Evolutionary conservation across 2,113 vertebrate genomes (phyloP).

Genomic region (Lepisosteus oculatus): DNA sequence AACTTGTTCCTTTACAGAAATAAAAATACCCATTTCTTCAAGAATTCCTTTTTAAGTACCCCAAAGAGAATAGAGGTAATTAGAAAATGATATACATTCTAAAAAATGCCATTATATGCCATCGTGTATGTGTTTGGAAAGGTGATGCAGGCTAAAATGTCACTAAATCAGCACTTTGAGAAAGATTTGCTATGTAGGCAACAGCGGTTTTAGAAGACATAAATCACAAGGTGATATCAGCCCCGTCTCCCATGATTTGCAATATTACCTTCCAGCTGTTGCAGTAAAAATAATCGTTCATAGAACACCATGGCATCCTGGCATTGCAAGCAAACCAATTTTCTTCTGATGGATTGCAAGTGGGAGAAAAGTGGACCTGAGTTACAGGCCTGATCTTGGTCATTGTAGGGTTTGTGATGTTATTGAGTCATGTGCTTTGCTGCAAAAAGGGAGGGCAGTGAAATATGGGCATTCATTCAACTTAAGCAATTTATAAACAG

Average conservation of each 20-base stretch:
- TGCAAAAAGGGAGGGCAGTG: neutral
- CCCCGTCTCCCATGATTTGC: conserved; percentile 48
- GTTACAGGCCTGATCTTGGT: neutral
- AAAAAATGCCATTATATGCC: no score
- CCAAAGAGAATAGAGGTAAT: no score
- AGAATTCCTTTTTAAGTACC: no score
- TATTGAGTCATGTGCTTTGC: neutral
- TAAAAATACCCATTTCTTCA: no score
- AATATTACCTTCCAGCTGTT: conserved; percentile 50
- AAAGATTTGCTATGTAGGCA: neutral
- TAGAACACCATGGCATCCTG: conserved; percentile 48
- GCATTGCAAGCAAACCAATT: conserved; percentile 60
- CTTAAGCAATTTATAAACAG: no score
- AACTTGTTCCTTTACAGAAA: no score
- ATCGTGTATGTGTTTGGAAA: neutral
- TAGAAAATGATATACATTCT: no score
- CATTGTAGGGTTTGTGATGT: neutral
- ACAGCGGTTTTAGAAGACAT: conserved; percentile 33
- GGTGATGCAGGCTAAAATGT: neutral
- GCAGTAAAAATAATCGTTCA: conserved; percentile 51
- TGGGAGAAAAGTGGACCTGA: neutral
- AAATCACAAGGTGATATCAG: conserved; percentile 50
- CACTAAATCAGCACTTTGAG: conserved; percentile 9
- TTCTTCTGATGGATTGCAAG: conserved; percentile 29
- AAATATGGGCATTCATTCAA: neutral